Evolutionary conservation across 1,140 invertebrate species (phyloP), one percentile per base, ranked within the genome.

Genomic region (Halyomorpha halys): DNA sequence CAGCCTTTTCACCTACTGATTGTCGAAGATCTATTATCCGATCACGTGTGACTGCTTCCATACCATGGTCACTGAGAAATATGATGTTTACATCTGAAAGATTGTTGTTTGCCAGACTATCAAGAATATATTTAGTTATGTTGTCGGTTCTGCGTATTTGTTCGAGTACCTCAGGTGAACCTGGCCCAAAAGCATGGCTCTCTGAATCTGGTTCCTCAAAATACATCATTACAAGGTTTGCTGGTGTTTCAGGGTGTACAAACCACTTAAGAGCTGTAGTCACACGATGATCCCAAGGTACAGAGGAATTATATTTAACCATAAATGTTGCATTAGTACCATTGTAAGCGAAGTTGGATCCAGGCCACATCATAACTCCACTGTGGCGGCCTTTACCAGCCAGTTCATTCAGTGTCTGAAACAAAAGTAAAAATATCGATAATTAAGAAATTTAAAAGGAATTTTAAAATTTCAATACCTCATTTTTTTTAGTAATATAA

Each of bases 41-140:
- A 44, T 78, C 73, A 49, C 73, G 68, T 8, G 73, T 77, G 2
- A 83, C 77, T 25, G 74, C 71, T 2, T 78, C 69, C 83, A 89
- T 87, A n/a, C 88, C 87, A 75, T 90, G 87, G 74, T 90, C 88
- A 71, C 85, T 86, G 2, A 86, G 73, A 59, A 89, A 76, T 65
- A 89, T 78, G 1, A 89, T 73, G 72, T 88, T 87, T 0, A 86
- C 75, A 60, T 71, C 71, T 70, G 83, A 75, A 45, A 87, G 72
- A 13, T 75, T 72, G 62, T 77, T 69, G 1, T 73, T 62, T 45
- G 74, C 70, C 34, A 86, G 68, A 68, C 80, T 74, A 18, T 79
- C 66, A 69, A 86, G 74, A 56, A 86, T 71, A 70, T 83, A 81
- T 54, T 75, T 73, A 2, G 83, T 80, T 23, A 81, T 73, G 49